Conservation (phyloP, 2,888 invertebrate genomes). For the Tethea ocularis region DNA sequence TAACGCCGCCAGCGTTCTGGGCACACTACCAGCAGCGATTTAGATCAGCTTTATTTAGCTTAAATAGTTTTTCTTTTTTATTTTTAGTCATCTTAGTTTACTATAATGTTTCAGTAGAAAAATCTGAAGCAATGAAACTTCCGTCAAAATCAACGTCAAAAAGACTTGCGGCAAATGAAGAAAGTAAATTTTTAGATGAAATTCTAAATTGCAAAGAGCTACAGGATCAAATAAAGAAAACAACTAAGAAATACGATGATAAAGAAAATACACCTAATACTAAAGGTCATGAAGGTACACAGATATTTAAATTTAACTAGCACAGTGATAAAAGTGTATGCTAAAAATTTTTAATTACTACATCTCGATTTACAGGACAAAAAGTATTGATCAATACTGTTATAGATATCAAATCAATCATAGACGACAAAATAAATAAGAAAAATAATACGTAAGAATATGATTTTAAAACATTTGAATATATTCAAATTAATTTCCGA, state of each 20-base stretch:
- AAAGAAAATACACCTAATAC: neutral
- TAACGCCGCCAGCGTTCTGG: too few species aligned
- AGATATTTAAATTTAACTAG: neutral
- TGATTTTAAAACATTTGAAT: conserved; percentile 7
- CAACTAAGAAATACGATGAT: conserved; percentile 6
- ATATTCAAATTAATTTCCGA: too few species aligned
- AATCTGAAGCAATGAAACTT: conserved; percentile 12
- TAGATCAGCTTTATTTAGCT: too few species aligned
- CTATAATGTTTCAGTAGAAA: conserved; percentile 11
- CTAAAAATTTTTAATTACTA: conserved; percentile 12
- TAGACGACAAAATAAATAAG: conserved; percentile 34
- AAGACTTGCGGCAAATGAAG: conserved; percentile 20
- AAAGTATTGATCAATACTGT: conserved; percentile 61
- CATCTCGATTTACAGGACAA: conserved; percentile 41
- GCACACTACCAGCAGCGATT: too few species aligned
- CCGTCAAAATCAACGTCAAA: conserved; percentile 8
- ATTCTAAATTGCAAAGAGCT: conserved; percentile 48
- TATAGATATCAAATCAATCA: conserved; percentile 54
- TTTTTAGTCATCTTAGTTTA: too few species aligned
- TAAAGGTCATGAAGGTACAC: conserved; percentile 1
- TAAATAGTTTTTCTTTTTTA: too few species aligned
- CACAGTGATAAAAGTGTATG: neutral
- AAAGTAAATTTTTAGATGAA: conserved; percentile 49
- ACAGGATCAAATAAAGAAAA: conserved; percentile 30
- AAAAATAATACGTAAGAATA: conserved; percentile 47